phyloP scores from a whole-genome alignment of 2,888 invertebrate genomes.

The Trilocha varians region DNA sequence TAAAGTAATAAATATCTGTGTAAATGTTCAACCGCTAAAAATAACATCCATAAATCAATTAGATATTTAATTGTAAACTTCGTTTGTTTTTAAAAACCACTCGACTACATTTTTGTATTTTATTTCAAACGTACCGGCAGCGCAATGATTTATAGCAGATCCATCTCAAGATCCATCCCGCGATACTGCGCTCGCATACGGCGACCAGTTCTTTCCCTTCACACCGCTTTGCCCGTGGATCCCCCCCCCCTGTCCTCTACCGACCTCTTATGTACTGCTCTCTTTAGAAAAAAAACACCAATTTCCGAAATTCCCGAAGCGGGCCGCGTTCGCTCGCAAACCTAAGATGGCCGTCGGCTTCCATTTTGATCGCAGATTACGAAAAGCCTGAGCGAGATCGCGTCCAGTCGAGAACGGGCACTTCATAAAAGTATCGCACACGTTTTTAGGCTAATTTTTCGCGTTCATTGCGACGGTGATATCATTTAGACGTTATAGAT shows the following conservation, averaged over 20 bases:
- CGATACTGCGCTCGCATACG: constrained; percentile 24
- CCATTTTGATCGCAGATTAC: constrained; percentile 73
- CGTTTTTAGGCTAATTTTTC: constrained; percentile 67
- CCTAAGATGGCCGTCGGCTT: constrained; percentile 69
- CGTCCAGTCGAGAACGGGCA: constrained; percentile 44
- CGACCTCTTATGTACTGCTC: constrained; percentile 72
- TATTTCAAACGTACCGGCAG: no score
- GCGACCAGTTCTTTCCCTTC: constrained; percentile 65
- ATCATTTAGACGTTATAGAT: constrained; percentile 21
- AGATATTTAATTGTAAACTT: no score
- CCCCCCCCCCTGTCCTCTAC: constrained; percentile 58
- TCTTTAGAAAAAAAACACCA: constrained; percentile 72
- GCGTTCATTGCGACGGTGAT: constrained; percentile 55
- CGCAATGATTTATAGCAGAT: no score
- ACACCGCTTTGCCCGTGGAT: constrained; percentile 68
- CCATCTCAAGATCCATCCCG: constrained; percentile 39
- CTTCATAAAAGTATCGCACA: constrained; percentile 62
- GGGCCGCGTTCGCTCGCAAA: constrained; percentile 65
- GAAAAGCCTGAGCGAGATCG: constrained; percentile 59
- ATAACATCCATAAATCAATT: no score
- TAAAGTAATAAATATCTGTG: no score
- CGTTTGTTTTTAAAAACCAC: no score
- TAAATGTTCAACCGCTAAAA: no score
- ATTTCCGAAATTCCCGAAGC: constrained; percentile 71
- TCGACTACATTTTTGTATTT: no score